Conservation (phyloP, 2,888 invertebrate species). For the Candidula unifasciata region DNA sequence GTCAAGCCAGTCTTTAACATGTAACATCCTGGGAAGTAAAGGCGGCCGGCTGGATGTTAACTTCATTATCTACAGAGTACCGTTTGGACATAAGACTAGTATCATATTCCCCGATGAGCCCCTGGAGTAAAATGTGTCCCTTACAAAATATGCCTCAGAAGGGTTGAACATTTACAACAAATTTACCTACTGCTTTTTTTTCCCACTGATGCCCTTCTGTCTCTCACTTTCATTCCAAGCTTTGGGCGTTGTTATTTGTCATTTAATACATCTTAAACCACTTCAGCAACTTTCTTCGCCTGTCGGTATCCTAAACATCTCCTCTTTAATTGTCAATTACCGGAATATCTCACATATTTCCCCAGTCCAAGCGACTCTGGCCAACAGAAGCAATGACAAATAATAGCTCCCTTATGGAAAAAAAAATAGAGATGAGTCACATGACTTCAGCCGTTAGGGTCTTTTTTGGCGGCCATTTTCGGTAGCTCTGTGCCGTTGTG, state of each 20-base stretch:
- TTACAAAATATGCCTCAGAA: too few species aligned
- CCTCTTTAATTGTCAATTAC: conserved; percentile 20
- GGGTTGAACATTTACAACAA: too few species aligned
- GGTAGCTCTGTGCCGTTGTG: background rate
- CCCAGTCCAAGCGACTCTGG: conserved; percentile 9
- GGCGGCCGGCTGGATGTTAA: too few species aligned
- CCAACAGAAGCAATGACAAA: background rate
- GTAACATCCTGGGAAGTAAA: too few species aligned
- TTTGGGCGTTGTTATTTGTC: background rate
- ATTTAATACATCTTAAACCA: background rate
- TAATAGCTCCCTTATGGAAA: conserved; percentile 26
- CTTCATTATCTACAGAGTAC: too few species aligned
- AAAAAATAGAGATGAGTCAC: conserved; percentile 43
- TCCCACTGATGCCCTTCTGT: too few species aligned
- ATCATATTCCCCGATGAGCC: too few species aligned
- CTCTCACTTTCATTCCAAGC: background rate
- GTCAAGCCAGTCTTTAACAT: too few species aligned
- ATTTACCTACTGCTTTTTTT: too few species aligned
- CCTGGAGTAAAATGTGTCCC: too few species aligned
- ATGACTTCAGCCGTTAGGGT: too few species aligned
- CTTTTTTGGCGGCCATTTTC: conserved; percentile 4
- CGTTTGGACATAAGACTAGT: too few species aligned
- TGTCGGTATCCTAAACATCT: background rate
- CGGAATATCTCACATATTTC: background rate
- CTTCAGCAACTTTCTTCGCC: background rate